These are phyloP conservation scores for Stigmatopora argus DNA, from an alignment of 2,113 vertebrate species.

Conservation along the genomic window DNA sequence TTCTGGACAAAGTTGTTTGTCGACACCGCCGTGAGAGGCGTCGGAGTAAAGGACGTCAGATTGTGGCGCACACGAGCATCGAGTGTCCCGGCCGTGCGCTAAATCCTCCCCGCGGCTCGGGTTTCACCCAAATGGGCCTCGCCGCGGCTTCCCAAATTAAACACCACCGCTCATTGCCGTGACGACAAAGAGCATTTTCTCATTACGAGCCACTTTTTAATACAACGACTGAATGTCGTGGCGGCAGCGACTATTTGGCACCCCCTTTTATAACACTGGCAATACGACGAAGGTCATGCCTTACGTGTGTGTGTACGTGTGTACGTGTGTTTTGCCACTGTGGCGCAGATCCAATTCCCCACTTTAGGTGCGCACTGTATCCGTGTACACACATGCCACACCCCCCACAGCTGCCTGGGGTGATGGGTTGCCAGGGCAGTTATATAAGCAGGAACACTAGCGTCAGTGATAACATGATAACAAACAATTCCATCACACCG, in stretches of 20 bases:
- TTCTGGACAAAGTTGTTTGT: neutral
- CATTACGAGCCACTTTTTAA: neutral
- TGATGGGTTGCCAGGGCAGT: slow-evolving; percentile 50
- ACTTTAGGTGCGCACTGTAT: slow-evolving; percentile 66
- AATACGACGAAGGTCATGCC: slow-evolving; percentile 24
- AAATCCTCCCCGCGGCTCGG: slow-evolving; percentile 37
- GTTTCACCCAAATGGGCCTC: slow-evolving; percentile 50
- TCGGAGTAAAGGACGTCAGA: neutral
- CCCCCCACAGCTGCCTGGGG: slow-evolving; percentile 10
- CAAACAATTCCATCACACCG: neutral
- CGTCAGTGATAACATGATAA: slow-evolving; percentile 17
- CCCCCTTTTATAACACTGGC: neutral
- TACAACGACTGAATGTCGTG: neutral
- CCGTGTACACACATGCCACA: slow-evolving; percentile 5
- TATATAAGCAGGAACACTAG: slow-evolving; percentile 51
- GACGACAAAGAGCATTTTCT: neutral
- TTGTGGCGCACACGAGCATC: neutral
- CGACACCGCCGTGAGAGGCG: neutral
- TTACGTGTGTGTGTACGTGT: slow-evolving; percentile 25
- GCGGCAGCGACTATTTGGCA: neutral
- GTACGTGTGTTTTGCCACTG: slow-evolving; percentile 3
- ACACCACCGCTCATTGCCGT: neutral
- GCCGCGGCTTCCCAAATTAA: slow-evolving; percentile 46
- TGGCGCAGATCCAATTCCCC: slow-evolving; percentile 51
- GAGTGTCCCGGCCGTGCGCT: slow-evolving; percentile 29